Evolutionary conservation across 1,140 invertebrate genomes (phyloP), one percentile per base, ranked within the genome.

Genomic region (Heliconius congener): DNA sequence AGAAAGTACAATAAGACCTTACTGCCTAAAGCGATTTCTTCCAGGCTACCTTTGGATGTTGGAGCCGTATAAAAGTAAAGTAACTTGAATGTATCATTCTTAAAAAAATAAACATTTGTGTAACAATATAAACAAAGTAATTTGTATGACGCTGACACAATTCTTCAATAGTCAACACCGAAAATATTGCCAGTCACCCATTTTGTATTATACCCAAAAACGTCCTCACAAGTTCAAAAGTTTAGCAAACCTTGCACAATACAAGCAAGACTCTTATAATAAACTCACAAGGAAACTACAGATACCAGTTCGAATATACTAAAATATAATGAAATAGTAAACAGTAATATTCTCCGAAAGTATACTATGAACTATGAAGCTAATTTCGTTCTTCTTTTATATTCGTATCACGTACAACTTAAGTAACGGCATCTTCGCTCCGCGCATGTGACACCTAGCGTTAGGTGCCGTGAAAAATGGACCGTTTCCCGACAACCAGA

Each of bases 381-480:
- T 93, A 93, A 93, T 93, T 93, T 88, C 83, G 84, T 79, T 66
- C 55, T 87, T 81, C 86, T 77, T 81, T 89, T 86, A 85, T 87
- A 94, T 92, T 93, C 93, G 11, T 11, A 85, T 90, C 92, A 94
- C 93, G 93, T 93, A 87, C 66, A 79, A 84, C 76, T 90, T 94
- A 93, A 94, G 90, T 93, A 94, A 94, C 91, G 93, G 89, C 90
- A 86, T 90, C 91, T 92, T 90, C 90, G 90, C 86, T 85, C 78
- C 84, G 87, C 86, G 90, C 91, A 86, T 93, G 93, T 93, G 93
- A 94, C 93, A 94, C 91, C 93, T 91, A 93, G 89, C 90, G 91
- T 93, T 94, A 94, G 93, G 91, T 91, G 92, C 90, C 84, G 88
- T 94, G 93, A 94, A 94, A 94, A 94, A 94, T 93, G 91, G 88